Evolutionary conservation across 1,140 invertebrate species (phyloP).

Genomic region (Papilio polyxenes): DNA sequence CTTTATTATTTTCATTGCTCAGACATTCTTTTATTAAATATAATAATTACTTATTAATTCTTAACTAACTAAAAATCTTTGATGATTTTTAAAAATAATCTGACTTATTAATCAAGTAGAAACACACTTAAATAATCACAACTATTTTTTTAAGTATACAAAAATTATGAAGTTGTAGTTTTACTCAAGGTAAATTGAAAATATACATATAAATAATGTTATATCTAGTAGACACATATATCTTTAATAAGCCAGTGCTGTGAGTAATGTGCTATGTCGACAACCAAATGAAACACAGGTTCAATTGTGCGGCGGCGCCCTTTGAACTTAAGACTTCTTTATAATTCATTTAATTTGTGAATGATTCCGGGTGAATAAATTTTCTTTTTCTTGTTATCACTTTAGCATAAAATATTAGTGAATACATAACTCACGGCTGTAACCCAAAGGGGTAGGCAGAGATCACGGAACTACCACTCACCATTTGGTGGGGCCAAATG

Average conservation of each 20-base stretch:
- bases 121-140: too few species aligned
- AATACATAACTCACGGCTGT: too few species aligned
- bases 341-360: conserved; percentile 12
- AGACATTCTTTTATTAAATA: too few species aligned
- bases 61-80: not conserved
- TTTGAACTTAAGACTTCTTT: conserved; percentile 39
- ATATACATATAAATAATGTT: conserved; percentile 9
- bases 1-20: not conserved
- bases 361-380: not conserved
- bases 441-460: too few species aligned
- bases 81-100: not conserved
- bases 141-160: not conserved
- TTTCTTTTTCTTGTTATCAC: not conserved
- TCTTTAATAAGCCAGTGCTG: conserved; percentile 40
- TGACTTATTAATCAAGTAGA: too few species aligned
- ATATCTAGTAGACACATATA: conserved; percentile 40
- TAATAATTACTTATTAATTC: not conserved
- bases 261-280: conserved; percentile 49
- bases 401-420: not conserved
- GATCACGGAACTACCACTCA: too few species aligned
- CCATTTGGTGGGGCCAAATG: too few species aligned
- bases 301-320: conserved; percentile 44
- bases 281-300: conserved; percentile 48
- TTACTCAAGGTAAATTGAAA: not conserved
- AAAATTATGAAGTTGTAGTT: conserved; percentile 3